A percentile compares a stretch with the other conserved stretches of the same genome.
These are phyloP conservation scores for Oophaga sylvatica DNA, from an alignment of 2,797 vertebrate genomes.

Conservation along the genomic window DNA sequence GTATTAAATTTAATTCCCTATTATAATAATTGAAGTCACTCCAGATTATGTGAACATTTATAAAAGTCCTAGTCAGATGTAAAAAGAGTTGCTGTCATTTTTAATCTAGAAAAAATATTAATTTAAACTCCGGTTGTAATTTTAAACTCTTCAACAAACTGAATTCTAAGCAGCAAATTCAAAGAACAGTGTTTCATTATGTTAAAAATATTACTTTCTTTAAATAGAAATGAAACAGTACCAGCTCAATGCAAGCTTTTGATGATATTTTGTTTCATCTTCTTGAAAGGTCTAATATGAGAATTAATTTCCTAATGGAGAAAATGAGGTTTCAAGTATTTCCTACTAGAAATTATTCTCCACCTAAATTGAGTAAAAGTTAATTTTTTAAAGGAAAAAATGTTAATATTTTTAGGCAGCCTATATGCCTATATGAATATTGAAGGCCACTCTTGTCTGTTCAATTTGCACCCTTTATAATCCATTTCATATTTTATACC, in stretches of 20 bases:
- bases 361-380: constrained; percentile 11
- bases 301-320: constrained; percentile 55
- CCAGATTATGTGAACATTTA: constrained; percentile 6
- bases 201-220: constrained; percentile 50
- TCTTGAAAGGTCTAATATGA: constrained; percentile 40
- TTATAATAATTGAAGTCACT: not conserved
- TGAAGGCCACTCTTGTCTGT: not conserved
- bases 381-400: not conserved
- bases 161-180: constrained; percentile 49
- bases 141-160: constrained; percentile 40
- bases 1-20: not conserved
- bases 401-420: not conserved
- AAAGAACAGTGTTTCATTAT: constrained; percentile 54
- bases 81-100: constrained; percentile 47
- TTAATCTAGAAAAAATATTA: constrained; percentile 46
- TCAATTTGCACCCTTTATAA: not conserved
- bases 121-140: constrained; percentile 22
- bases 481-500: not conserved
- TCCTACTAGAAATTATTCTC: not conserved
- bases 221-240: constrained; percentile 53
- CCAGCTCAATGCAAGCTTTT: constrained; percentile 46
- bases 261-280: constrained; percentile 61
- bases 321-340: constrained; percentile 34
- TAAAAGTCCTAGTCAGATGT: constrained; percentile 30
- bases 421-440: not conserved